Conservation (phyloP, 2,113 vertebrate genomes). For the pig (Sus scrofa) region DNA sequence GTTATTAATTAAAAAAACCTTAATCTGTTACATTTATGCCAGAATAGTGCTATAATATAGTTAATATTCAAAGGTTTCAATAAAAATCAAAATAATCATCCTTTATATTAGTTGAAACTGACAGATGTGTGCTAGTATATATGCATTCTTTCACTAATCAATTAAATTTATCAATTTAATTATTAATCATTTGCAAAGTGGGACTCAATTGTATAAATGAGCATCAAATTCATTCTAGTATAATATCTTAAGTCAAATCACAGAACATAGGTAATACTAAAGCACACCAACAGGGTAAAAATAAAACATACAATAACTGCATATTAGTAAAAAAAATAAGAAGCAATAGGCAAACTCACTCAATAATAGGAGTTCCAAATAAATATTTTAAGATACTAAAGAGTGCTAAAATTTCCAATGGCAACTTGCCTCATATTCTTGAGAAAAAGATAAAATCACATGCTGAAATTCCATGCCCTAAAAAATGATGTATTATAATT, state of each 20-base stretch:
- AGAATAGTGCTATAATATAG: background rate
- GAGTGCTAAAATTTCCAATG: background rate
- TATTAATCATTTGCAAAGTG: background rate
- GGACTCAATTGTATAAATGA: background rate
- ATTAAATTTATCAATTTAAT: background rate
- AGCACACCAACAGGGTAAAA: background rate
- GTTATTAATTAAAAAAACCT: background rate
- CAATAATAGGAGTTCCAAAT: background rate
- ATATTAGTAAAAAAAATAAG: background rate
- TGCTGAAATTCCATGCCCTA: background rate
- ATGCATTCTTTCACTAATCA: background rate
- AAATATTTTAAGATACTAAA: constrained; percentile 15
- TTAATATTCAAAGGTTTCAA: background rate
- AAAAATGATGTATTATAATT: background rate
- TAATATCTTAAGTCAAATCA: background rate
- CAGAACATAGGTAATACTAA: background rate
- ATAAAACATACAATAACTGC: background rate
- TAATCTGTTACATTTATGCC: background rate
- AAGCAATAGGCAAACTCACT: background rate
- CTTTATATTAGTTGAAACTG: background rate
- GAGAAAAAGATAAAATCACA: background rate
- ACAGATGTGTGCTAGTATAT: background rate
- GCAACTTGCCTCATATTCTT: background rate
- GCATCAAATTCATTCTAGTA: background rate
- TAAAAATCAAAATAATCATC: background rate